Evolutionary conservation across 2,888 invertebrate species (phyloP).

Genomic region (Brassicogethes aeneus): DNA sequence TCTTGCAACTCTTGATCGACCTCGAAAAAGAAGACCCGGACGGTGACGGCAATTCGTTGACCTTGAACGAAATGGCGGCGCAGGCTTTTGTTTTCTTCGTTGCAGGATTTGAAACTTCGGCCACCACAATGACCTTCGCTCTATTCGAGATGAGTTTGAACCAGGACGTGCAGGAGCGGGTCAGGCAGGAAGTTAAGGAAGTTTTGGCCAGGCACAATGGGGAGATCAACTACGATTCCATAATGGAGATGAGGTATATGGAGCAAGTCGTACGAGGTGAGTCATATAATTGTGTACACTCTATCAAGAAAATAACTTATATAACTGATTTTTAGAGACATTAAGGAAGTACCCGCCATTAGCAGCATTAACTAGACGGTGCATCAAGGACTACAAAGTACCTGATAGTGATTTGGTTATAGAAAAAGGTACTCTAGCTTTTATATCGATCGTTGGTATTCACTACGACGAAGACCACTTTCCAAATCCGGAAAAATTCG

Average conservation of each 20-base stretch:
- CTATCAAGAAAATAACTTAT: too few relatives aligned
- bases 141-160: constrained; percentile 14
- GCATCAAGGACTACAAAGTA: constrained; percentile 16
- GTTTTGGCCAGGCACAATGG: constrained; percentile 11
- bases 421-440: constrained; percentile 12
- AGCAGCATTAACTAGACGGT: constrained; percentile 13
- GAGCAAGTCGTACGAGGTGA: constrained; percentile 12
- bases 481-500: constrained; percentile 14
- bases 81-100: constrained; percentile 16
- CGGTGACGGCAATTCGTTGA: constrained; percentile 6
- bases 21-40: constrained; percentile 12
- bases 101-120: constrained; percentile 17
- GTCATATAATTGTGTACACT: too few relatives aligned
- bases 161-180: constrained; percentile 12
- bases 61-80: constrained; percentile 13
- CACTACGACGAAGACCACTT: constrained; percentile 17
- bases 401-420: constrained; percentile 14
- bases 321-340: too few relatives aligned
- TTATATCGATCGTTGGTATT: constrained; percentile 14
- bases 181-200: constrained; percentile 10
- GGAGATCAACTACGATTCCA: constrained; percentile 13
- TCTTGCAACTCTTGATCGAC: constrained; percentile 46
- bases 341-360: constrained; percentile 17
- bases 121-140: constrained; percentile 16
- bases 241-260: constrained; percentile 14